Percentiles rank a stretch among this genome's conserved stretches.
Conservation (phyloP, 2,113 vertebrate species). For the Mus pahari region DNA sequence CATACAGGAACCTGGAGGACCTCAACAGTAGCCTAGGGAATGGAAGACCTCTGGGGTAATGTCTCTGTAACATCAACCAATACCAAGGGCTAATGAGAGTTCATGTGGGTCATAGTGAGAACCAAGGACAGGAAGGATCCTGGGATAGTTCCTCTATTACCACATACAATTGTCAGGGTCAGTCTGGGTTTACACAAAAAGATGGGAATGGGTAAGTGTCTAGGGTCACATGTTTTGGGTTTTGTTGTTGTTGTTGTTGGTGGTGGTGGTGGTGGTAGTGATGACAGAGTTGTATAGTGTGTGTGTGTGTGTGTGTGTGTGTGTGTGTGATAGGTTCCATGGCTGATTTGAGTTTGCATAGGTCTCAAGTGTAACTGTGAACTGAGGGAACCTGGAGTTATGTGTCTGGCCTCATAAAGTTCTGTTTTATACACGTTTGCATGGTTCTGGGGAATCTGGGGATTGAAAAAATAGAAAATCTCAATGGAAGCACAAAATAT, state of each 20-base stretch:
- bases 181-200: background rate
- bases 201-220: background rate
- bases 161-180: background rate
- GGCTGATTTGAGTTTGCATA: background rate
- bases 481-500: background rate
- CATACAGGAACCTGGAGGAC: background rate
- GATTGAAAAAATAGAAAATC: background rate
- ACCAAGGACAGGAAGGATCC: background rate
- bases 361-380: background rate
- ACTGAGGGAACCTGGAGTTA: background rate
- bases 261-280: background rate
- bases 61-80: background rate
- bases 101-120: background rate
- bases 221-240: background rate
- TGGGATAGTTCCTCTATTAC: background rate
- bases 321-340: background rate
- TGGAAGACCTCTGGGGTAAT: background rate
- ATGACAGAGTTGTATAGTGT: background rate
- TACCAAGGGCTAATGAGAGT: background rate
- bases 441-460: background rate
- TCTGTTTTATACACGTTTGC: background rate
- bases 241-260: background rate
- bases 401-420: background rate
- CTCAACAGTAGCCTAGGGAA: background rate
- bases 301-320: no score